phyloP scores from a whole-genome alignment of 92 coral and sea anemone genomes.

The Parazoanthus swiftii region DNA sequence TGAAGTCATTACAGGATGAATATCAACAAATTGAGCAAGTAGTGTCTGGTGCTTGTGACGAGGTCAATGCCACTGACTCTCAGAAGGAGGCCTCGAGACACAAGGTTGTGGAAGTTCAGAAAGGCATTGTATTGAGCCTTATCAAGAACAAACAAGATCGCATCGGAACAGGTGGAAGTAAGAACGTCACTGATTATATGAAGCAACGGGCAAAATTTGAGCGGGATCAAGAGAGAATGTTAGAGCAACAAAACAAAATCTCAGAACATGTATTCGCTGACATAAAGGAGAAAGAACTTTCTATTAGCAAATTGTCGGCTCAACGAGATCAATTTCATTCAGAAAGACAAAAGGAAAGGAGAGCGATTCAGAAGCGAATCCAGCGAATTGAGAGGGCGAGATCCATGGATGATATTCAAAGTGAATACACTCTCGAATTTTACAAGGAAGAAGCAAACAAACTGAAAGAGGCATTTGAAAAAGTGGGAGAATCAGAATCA shows the following conservation, averaged over 20 bases:
- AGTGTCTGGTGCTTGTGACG: constrained; percentile 49
- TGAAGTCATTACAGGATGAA: constrained; percentile 60
- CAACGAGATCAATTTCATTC: constrained; percentile 76
- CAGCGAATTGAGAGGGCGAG: constrained; percentile 65
- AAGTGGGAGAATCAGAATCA: constrained; percentile 75
- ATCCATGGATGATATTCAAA: constrained; percentile 70
- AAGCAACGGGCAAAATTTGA: constrained; percentile 73
- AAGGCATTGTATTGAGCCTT: constrained; percentile 58
- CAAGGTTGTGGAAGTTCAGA: constrained; percentile 53
- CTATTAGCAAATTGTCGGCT: constrained; percentile 60
- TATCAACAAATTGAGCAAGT: constrained; percentile 63
- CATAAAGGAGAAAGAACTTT: constrained; percentile 70
- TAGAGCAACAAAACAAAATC: constrained; percentile 75
- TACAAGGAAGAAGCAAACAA: constrained; percentile 79
- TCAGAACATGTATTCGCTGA: constrained; percentile 76
- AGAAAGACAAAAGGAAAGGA: constrained; percentile 75
- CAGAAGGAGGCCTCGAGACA: constrained; percentile 45
- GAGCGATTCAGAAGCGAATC: constrained; percentile 64
- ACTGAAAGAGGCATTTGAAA: constrained; percentile 79
- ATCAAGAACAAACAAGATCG: constrained; percentile 66
- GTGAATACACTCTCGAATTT: constrained; percentile 72
- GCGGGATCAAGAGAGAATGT: constrained; percentile 78
- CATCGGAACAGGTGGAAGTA: constrained; percentile 67
- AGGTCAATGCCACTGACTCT: constrained; percentile 36
- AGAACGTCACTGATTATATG: constrained; percentile 65